These are phyloP conservation scores for Solenopsis invicta DNA, from an alignment of 1,140 invertebrate species.

Conservation along the genomic window DNA sequence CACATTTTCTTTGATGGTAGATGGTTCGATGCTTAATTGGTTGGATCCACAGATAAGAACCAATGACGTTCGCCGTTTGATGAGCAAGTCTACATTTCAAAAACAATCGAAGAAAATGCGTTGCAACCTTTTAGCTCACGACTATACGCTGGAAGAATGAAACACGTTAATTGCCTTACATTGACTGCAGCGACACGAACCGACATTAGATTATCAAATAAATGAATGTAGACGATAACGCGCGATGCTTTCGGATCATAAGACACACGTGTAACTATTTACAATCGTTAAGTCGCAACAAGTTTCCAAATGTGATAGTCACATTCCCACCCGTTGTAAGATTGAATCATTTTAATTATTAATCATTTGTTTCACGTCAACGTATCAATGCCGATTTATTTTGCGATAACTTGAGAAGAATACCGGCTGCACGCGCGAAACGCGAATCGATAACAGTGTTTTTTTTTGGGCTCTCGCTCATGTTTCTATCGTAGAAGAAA, in stretches of 20 bases:
- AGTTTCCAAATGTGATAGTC: background rate
- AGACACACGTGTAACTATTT: conserved; percentile 4
- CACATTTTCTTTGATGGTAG: no score
- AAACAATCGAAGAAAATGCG: no score
- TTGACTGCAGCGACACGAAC: conserved; percentile 57
- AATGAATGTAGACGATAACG: conserved; percentile 55
- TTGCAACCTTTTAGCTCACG: no score
- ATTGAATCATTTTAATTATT: conserved; percentile 13
- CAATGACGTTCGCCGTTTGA: no score
- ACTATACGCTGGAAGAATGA: background rate
- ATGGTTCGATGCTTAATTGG: no score
- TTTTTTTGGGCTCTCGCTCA: conserved; percentile 29
- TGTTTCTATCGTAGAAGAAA: background rate
- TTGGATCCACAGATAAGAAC: no score
- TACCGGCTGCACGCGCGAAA: background rate
- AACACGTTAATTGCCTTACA: background rate
- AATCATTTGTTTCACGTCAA: background rate
- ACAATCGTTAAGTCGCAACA: conserved; percentile 27
- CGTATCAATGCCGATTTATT: background rate
- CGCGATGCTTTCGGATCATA: conserved; percentile 42
- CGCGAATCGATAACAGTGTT: conserved; percentile 5
- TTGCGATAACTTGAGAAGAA: background rate
- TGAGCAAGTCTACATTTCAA: no score
- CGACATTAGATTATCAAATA: conserved; percentile 62
- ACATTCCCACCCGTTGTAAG: background rate